Evolutionary conservation across 2,888 invertebrate species (phyloP).

Genomic region (Adelognathus sp.): DNA sequence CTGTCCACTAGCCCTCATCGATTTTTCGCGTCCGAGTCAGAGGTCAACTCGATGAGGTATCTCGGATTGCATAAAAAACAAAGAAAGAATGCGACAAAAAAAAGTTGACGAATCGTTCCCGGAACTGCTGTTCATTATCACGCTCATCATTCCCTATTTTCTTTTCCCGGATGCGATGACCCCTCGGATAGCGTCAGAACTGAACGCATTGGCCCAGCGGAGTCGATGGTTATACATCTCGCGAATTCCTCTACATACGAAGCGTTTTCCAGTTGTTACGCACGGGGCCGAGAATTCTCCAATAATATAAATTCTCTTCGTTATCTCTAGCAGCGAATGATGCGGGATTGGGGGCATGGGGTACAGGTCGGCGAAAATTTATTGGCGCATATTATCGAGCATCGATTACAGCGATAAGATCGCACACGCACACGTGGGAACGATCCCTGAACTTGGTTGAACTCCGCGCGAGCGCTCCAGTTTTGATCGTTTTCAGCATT

Average conservation of each 20-base stretch:
- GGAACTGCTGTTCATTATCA: conserved; percentile 26
- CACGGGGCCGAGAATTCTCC: conserved; percentile 57
- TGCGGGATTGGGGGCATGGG: background rate
- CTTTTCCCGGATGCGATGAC: background rate
- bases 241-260: conserved; percentile 64
- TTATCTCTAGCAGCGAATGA: conserved; percentile 65
- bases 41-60: too few species aligned
- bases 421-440: conserved; percentile 71
- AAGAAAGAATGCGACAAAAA: background rate
- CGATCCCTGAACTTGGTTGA: conserved; percentile 63
- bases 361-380: conserved; percentile 67
- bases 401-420: conserved; percentile 79
- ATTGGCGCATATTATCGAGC: conserved; percentile 79
- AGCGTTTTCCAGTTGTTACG: conserved; percentile 64
- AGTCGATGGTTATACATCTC: conserved; percentile 68
- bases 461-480: conserved; percentile 12
- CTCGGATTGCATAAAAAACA: too few species aligned
- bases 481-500: background rate
- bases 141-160: background rate
- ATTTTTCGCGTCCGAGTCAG: too few species aligned
- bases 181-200: conserved; percentile 56
- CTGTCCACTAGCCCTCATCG: too few species aligned
- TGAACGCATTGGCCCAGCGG: conserved; percentile 73
- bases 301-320: conserved; percentile 78
- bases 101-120: conserved; percentile 24